Evolutionary conservation across 2,797 vertebrate genomes (phyloP).

Genomic region (Amniataba percoides): DNA sequence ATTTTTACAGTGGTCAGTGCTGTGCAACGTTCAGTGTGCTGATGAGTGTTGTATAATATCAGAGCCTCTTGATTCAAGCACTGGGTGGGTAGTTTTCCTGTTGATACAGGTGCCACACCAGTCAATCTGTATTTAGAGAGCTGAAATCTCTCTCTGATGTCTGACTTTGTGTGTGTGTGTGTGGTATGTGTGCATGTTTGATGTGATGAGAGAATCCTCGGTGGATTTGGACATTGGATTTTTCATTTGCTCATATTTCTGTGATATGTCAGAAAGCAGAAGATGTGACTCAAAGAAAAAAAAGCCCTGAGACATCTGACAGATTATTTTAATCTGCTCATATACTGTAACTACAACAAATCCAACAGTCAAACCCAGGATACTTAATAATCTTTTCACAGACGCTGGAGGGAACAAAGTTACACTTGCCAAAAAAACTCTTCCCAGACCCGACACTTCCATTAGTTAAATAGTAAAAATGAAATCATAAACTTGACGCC

Average conservation of each 20-base stretch:
- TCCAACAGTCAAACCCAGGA: slow-evolving; percentile 54
- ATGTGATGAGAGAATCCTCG: slow-evolving; percentile 37
- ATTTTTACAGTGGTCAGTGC: slow-evolving; percentile 13
- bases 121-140: slow-evolving; percentile 69
- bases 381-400: slow-evolving; percentile 64
- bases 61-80: slow-evolving; percentile 59
- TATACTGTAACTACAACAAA: slow-evolving; percentile 61
- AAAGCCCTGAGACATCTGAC: slow-evolving; percentile 61
- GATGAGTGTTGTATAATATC: slow-evolving; percentile 33
- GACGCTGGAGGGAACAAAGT: slow-evolving; percentile 58
- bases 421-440: slow-evolving; percentile 58
- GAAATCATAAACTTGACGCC: slow-evolving; percentile 50
- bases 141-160: slow-evolving; percentile 64
- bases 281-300: slow-evolving; percentile 49
- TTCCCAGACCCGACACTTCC: slow-evolving; percentile 50
- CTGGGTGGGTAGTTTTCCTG: slow-evolving; percentile 70
- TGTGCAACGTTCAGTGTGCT: slow-evolving; percentile 17
- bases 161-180: slow-evolving; percentile 28
- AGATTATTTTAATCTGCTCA: slow-evolving; percentile 74
- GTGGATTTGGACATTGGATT: slow-evolving; percentile 45
- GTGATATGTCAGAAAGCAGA: slow-evolving; percentile 54
- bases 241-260: slow-evolving; percentile 57
- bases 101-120: slow-evolving; percentile 73
- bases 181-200: slow-evolving; percentile 28
- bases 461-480: slow-evolving; percentile 63